These are phyloP conservation scores for Endotricha flammealis DNA, from an alignment of 2,888 invertebrate genomes.

Conservation along the genomic window DNA sequence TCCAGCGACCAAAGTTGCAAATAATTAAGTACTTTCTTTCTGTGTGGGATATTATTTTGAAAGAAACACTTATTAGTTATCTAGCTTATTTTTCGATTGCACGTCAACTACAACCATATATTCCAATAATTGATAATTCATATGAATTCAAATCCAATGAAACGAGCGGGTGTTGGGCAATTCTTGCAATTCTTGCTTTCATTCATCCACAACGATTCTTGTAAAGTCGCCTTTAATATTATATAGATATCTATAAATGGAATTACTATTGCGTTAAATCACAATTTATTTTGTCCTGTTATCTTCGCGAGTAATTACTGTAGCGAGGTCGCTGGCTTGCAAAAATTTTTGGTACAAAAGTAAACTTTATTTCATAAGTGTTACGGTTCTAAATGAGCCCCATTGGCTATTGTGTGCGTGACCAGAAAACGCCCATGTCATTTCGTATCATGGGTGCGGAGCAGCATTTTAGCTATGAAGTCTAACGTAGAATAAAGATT, in stretches of 20 bases:
- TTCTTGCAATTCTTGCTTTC: no score
- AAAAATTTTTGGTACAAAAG: conserved; percentile 27
- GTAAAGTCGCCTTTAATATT: no score
- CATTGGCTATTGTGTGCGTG: conserved; percentile 45
- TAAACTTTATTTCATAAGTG: conserved; percentile 33
- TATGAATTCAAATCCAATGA: no score
- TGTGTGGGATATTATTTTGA: no score
- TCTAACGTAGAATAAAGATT: conserved; percentile 11
- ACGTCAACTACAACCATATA: no score
- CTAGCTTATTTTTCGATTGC: no score
- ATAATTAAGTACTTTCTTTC: no score
- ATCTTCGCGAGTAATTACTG: conserved; percentile 44
- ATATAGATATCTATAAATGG: conserved; percentile 25
- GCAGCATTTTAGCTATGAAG: conserved; percentile 31
- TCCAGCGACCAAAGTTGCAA: no score
- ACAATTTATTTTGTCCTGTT: conserved; percentile 44
- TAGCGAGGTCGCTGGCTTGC: conserved; percentile 38
- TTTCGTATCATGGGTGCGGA: conserved; percentile 51
- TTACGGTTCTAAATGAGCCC: conserved; percentile 33
- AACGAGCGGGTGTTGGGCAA: no score
- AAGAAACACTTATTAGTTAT: no score
- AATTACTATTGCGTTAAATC: conserved; percentile 41
- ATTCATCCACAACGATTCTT: no score
- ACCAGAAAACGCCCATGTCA: conserved; percentile 58
- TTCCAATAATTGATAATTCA: no score